These are phyloP conservation scores for Acleris sparsana DNA, from an alignment of 2,888 invertebrate species.

Conservation along the genomic window DNA sequence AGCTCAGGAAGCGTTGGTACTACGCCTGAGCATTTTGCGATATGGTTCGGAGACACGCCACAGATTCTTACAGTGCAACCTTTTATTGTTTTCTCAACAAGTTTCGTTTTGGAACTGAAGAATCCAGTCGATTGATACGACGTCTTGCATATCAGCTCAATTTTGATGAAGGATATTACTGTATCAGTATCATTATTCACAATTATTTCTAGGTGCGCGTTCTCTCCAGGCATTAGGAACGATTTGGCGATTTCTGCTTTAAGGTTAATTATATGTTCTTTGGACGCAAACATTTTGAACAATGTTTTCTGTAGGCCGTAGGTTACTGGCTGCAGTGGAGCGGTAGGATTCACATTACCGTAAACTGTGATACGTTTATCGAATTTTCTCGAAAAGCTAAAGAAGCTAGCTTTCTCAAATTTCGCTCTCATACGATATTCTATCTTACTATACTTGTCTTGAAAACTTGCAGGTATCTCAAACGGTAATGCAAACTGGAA, in stretches of 20 bases:
- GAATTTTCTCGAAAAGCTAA: constrained; percentile 47
- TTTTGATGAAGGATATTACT: constrained; percentile 8
- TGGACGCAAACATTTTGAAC: constrained; percentile 46
- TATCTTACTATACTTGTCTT: constrained; percentile 44
- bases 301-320: constrained; percentile 49
- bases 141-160: constrained; percentile 15
- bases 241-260: constrained; percentile 26
- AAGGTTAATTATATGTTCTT: constrained; percentile 43
- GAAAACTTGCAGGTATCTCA: constrained; percentile 48
- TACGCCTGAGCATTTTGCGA: constrained; percentile 3
- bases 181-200: constrained; percentile 28
- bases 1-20: constrained; percentile 23
- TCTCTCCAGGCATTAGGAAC: constrained; percentile 30
- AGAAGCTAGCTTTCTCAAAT: constrained; percentile 51
- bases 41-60: not conserved
- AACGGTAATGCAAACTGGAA: constrained; percentile 37
- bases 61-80: not conserved
- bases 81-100: constrained; percentile 6
- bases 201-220: constrained; percentile 12
- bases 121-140: constrained; percentile 19
- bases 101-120: constrained; percentile 14
- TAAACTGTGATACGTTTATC: constrained; percentile 47
- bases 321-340: constrained; percentile 43
- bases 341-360: constrained; percentile 45
- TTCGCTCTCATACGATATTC: constrained; percentile 52